phyloP scores from a whole-genome alignment of 2,797 vertebrate species.

The Amblyraja radiata region DNA sequence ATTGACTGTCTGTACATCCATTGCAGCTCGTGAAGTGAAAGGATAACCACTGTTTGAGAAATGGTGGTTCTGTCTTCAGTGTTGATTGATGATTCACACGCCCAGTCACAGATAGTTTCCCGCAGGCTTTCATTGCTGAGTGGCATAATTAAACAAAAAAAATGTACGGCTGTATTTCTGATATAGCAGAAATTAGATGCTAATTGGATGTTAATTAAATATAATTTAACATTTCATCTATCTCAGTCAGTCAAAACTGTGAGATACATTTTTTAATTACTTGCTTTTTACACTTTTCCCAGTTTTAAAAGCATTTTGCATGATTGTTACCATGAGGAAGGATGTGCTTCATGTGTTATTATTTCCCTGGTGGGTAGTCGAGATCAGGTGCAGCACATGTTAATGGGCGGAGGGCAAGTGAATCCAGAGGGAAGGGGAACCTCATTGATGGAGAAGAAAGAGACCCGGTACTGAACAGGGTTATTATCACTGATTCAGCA shows the following conservation, averaged over 20 bases:
- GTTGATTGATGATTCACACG: neutral
- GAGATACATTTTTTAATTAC: neutral
- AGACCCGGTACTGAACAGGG: neutral
- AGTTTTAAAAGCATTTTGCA: neutral
- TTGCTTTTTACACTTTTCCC: neutral
- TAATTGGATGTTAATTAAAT: constrained; percentile 15
- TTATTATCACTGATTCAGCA: no score
- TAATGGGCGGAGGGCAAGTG: neutral
- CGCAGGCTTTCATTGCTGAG: neutral
- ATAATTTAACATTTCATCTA: neutral
- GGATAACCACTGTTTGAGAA: neutral
- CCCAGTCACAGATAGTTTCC: neutral
- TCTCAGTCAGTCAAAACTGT: neutral
- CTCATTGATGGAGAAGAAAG: neutral
- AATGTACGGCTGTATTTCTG: neutral
- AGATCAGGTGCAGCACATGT: neutral
- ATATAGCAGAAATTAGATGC: neutral
- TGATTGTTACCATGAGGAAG: neutral
- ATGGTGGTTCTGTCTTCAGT: neutral
- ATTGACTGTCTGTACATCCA: neutral
- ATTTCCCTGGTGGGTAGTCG: fast-evolving
- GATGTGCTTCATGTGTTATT: neutral
- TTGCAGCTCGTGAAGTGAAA: neutral
- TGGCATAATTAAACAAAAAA: constrained; percentile 25
- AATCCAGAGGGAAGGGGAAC: no score